Base-by-base conservation (phyloP, 2,888 invertebrate species). In the Agapetus fuscipes region DNA sequence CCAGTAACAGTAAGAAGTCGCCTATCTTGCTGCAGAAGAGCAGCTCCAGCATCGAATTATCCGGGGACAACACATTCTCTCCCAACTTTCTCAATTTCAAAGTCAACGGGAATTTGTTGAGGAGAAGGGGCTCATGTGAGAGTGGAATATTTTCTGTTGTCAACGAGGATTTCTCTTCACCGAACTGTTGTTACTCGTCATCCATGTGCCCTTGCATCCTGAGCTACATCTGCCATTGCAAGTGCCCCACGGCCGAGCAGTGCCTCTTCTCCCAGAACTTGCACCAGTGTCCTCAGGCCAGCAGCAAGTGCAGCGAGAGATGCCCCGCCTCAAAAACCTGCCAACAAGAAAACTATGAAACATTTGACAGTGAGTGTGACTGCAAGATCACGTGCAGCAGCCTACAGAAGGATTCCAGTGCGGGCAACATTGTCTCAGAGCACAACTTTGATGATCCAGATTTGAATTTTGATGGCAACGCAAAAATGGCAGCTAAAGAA, bases 81-180 rank as follows among this genome's bases (percentile, higher is more conserved):
- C 35, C 43, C 14, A 33, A 41, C 17, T 52, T 54, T 28, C 43
- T 52, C 17, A 53, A 59, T 55, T 50, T 40, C 50, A 53, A 41
- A 50, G 50, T 49, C 52, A 37, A 56, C 53, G 55, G 17, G 53
- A 59, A 48, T 33, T 53, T 57, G n/a, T 61, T 80, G n/a, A 71
- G 79, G 20, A 66, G 88, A 12, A 74, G 88, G 30, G 89, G 85
- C 39, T 89, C 88, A 13, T 88, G 88, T 58, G 90, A 90, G 60
- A 85, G 85, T 50, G 90, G 90, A 13, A 89, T 90, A 58, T 90
- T 87, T 71, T 87, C 87, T 38, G 87, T 85, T 52, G 83, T 86
- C 47, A 86, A 86, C 54, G 84, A 83, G 56, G 83, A 83, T 56
- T 74, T 78, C 47, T 74, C 75, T 41, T 61, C 62, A 38, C 62